Conservation (phyloP, 2,888 invertebrate species). For the Willowsia nigromaculata region DNA sequence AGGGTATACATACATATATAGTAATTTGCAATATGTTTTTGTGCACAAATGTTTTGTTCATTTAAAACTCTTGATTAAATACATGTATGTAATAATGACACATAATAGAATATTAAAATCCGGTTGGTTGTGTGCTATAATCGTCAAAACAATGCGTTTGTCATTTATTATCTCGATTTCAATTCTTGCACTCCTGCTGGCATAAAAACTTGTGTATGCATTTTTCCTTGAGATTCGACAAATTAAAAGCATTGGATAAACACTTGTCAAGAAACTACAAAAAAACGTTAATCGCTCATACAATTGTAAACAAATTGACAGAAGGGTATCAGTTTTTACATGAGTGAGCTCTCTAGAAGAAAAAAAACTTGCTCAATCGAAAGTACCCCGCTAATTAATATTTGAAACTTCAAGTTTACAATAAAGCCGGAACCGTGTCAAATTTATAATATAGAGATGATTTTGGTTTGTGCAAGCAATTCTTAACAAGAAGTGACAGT, state of each 20-base stretch:
- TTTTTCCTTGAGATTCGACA: background rate
- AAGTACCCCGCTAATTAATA: background rate
- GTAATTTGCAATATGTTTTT: background rate
- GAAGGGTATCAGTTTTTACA: background rate
- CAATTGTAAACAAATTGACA: constrained; percentile 21
- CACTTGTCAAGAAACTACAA: background rate
- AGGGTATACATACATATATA: background rate
- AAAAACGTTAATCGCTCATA: background rate
- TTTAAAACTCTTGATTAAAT: background rate
- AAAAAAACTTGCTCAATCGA: constrained; percentile 17
- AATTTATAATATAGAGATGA: background rate
- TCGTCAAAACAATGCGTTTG: background rate
- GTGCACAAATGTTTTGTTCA: constrained; percentile 32
- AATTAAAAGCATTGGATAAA: background rate
- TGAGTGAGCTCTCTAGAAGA: background rate
- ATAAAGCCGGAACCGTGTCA: background rate
- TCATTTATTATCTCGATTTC: background rate
- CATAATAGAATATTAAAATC: constrained; percentile 15
- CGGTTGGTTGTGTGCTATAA: constrained; percentile 35
- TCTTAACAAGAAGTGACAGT: constrained; percentile 10
- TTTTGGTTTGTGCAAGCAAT: background rate
- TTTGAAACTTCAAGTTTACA: background rate
- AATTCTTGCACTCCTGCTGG: background rate
- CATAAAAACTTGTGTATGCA: background rate
- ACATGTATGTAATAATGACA: background rate